Percentiles rank a stretch among this genome's conserved stretches.
Conservation (phyloP, 2,888 invertebrate species). For the Drosophila stalkeri region DNA sequence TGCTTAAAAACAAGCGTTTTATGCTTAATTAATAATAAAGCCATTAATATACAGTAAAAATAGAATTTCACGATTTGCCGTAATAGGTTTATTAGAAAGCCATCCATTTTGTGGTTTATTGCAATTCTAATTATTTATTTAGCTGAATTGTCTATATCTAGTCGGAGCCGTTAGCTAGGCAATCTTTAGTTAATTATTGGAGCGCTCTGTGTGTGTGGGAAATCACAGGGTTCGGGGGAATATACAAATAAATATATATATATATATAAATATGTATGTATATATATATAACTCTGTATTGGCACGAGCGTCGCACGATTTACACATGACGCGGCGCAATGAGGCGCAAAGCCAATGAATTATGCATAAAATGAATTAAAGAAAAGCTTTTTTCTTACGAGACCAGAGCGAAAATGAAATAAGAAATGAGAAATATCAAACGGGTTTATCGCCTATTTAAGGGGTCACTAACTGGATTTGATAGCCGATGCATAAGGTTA, state of each 20-base stretch:
- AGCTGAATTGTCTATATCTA: constrained; percentile 6
- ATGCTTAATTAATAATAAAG: not conserved
- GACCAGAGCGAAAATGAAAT: constrained; percentile 7
- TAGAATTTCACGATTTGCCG: constrained; percentile 32
- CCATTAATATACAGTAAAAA: not conserved
- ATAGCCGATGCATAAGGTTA: constrained; percentile 1
- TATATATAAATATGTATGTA: constrained; percentile 6
- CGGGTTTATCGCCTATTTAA: constrained; percentile 25
- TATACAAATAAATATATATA: constrained; percentile 19
- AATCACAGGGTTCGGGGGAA: constrained; percentile 47
- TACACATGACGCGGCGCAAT: constrained; percentile 50
- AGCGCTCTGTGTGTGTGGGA: constrained; percentile 51
- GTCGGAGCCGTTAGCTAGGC: not conserved
- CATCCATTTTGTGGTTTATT: constrained; percentile 32
- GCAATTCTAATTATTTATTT: constrained; percentile 21
- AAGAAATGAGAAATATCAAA: constrained; percentile 15
- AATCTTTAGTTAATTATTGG: constrained; percentile 48
- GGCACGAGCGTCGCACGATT: constrained; percentile 56
- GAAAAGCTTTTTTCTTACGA: constrained; percentile 28
- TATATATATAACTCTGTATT: constrained; percentile 1
- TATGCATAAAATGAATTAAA: constrained; percentile 49
- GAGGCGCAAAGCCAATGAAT: constrained; percentile 40
- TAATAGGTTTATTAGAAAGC: constrained; percentile 23
- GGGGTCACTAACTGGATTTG: constrained; percentile 47
- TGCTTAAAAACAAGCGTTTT: not conserved